Percentiles rank a stretch among this genome's conserved stretches.
phyloP scores from a whole-genome alignment of 2,797 vertebrate species.

The Labeo calbasu region DNA sequence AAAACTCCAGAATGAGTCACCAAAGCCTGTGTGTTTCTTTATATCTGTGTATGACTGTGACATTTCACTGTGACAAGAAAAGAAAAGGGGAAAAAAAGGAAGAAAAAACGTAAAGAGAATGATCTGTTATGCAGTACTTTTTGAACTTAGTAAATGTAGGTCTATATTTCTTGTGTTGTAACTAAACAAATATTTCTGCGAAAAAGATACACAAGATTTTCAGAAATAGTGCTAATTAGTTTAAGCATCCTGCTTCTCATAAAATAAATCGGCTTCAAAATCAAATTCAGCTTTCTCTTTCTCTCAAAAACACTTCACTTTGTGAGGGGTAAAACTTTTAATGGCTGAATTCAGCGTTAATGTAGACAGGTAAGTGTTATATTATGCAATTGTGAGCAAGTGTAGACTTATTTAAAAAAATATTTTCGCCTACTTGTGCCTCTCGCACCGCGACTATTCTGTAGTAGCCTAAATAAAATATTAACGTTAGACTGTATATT shows the following conservation, averaged over 20 bases:
- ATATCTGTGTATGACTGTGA: neutral
- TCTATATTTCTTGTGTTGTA: neutral
- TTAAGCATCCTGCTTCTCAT: too few species aligned
- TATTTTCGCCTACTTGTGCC: neutral
- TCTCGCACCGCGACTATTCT: too few species aligned
- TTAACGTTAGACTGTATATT: neutral
- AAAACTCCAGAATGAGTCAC: slow-evolving; percentile 28
- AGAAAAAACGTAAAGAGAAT: neutral
- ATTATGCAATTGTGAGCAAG: too few species aligned
- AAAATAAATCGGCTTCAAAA: too few species aligned
- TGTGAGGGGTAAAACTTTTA: neutral
- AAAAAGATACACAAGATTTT: neutral
- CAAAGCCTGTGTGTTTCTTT: neutral
- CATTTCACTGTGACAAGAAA: slow-evolving; percentile 3
- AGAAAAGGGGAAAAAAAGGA: too few species aligned
- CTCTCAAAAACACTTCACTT: neutral
- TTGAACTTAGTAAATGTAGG: neutral
- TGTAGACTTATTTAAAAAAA: too few species aligned
- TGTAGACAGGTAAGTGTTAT: neutral
- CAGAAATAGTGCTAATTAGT: neutral
- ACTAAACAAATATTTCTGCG: neutral
- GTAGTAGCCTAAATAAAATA: neutral
- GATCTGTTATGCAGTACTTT: neutral
- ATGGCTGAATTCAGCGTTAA: neutral
- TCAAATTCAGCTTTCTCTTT: too few species aligned